Evolutionary conservation across 35 echinoderm and acorn worm species (phyloP).

Genomic region (Lytechinus pictus): DNA sequence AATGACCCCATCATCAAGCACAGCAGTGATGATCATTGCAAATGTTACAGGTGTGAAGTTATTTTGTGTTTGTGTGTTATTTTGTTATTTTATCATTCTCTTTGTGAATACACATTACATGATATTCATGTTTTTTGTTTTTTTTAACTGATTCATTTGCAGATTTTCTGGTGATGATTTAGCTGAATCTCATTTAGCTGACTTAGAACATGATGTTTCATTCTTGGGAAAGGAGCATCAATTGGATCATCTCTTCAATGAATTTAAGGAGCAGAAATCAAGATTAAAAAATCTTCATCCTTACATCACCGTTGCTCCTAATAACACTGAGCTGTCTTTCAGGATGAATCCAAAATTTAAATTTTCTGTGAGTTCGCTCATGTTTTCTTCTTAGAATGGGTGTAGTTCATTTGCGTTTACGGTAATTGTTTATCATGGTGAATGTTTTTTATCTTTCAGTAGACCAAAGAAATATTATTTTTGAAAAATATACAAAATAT

Average conservation of each 20-base stretch:
- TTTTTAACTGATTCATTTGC: neutral
- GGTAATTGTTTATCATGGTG: too few relatives aligned
- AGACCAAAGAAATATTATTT: too few relatives aligned
- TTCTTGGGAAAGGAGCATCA: neutral
- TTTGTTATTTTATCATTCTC: too few relatives aligned
- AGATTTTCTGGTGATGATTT: neutral
- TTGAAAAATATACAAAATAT: too few relatives aligned
- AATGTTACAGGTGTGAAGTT: too few relatives aligned
- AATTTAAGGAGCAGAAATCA: neutral
- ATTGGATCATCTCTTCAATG: neutral
- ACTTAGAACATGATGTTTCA: neutral
- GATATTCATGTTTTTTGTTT: too few relatives aligned
- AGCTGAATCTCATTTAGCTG: neutral
- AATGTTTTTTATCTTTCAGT: too few relatives aligned
- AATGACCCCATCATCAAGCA: too few relatives aligned
- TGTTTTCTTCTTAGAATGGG: neutral
- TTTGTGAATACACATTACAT: too few relatives aligned
- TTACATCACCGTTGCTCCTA: neutral
- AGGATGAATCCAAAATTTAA: conserved; percentile 18
- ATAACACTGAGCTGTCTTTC: conserved; percentile 30
- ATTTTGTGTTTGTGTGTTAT: too few relatives aligned
- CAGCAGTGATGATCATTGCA: too few relatives aligned
- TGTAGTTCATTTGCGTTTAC: neutral
- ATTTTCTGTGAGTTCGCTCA: conserved; percentile 9
- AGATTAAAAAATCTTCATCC: neutral